Evolutionary conservation across 2,888 invertebrate genomes (phyloP).

Genomic region (Temnothorax unifasciatus): DNA sequence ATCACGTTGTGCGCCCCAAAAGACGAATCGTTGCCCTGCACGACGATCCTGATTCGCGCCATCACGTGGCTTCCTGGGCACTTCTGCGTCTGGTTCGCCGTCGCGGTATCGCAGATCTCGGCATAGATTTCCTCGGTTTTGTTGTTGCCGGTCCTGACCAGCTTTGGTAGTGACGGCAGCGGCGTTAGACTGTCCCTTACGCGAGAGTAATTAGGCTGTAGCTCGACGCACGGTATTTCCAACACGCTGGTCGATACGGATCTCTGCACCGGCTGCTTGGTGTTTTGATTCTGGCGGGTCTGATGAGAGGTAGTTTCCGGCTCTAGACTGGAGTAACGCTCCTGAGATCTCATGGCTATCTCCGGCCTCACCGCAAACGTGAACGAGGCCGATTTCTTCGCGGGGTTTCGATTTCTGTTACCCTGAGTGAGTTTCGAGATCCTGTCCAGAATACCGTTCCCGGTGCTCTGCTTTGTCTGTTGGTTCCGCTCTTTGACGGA

Average conservation of each 20-base stretch:
- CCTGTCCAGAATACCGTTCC: conserved; percentile 81
- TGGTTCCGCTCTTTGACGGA: conserved; percentile 77
- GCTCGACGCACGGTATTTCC: conserved; percentile 82
- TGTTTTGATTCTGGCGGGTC: conserved; percentile 67
- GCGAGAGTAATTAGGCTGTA: conserved; percentile 83
- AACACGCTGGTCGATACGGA: conserved; percentile 84
- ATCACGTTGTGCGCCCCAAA: conserved; percentile 58
- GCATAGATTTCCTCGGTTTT: conserved; percentile 84
- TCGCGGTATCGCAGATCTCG: conserved; percentile 83
- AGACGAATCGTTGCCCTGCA: conserved; percentile 78
- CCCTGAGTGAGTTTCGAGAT: conserved; percentile 83
- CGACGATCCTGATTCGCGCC: conserved; percentile 84
- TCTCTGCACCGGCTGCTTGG: conserved; percentile 83
- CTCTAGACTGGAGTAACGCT: conserved; percentile 84
- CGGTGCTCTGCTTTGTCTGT: conserved; percentile 75
- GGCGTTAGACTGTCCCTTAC: conserved; percentile 83
- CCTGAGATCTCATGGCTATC: conserved; percentile 82
- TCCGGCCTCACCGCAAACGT: conserved; percentile 85
- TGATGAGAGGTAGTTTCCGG: conserved; percentile 81
- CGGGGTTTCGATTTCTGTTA: conserved; percentile 82
- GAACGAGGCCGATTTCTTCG: conserved; percentile 86
- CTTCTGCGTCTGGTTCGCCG: conserved; percentile 72
- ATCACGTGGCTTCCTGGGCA: conserved; percentile 84
- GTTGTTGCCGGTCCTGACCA: conserved; percentile 72
- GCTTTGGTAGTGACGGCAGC: conserved; percentile 76